Conservation (phyloP, 2,888 invertebrate species). For the Lasioglossum zephyrum region DNA sequence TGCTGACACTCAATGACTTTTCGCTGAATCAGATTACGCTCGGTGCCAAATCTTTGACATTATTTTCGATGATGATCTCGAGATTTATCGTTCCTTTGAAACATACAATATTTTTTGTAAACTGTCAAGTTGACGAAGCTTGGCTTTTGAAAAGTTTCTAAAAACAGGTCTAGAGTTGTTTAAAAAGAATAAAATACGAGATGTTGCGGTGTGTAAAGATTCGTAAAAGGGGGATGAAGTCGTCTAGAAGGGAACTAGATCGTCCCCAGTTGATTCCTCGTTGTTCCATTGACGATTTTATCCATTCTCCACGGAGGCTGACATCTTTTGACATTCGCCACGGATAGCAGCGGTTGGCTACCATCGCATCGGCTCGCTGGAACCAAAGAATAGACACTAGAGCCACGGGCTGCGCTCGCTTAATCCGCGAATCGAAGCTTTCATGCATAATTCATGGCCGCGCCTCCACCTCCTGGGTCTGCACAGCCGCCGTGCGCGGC, state of each 20-base stretch:
- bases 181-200: background rate
- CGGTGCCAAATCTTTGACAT: background rate
- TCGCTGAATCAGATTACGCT: background rate
- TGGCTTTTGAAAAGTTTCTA: background rate
- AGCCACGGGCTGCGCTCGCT: conserved; percentile 76
- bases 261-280: conserved; percentile 72
- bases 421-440: conserved; percentile 84
- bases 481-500: conserved; percentile 42
- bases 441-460: conserved; percentile 82
- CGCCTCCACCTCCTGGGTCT: conserved; percentile 51
- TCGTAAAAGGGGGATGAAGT: conserved; percentile 54
- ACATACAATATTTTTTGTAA: too few species aligned
- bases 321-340: conserved; percentile 74
- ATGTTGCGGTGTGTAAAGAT: background rate
- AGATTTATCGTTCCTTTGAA: background rate
- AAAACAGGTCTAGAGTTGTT: background rate
- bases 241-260: conserved; percentile 71
- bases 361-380: conserved; percentile 65
- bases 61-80: background rate
- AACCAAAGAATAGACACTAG: conserved; percentile 75
- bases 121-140: too few species aligned
- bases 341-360: conserved; percentile 69
- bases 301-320: conserved; percentile 70
- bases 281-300: conserved; percentile 74
- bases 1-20: background rate